A percentile compares a stretch with the other conserved stretches of the same genome.
Conservation (phyloP, 1,140 invertebrate genomes). For the Delia radicum region DNA sequence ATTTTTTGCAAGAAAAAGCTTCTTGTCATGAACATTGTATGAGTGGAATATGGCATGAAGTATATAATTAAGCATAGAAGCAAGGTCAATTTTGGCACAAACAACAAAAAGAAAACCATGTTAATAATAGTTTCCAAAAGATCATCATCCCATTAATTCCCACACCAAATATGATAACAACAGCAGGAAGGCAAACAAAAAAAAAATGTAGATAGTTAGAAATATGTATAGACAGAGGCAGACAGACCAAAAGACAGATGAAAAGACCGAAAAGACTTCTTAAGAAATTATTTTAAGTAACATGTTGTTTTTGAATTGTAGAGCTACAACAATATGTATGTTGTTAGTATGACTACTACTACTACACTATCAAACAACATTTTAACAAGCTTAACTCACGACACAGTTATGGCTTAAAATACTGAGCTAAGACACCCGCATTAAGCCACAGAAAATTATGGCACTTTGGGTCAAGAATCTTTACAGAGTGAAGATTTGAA, state of each 20-base stretch:
- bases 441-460: background rate
- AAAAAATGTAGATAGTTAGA: background rate
- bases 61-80: background rate
- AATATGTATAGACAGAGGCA: background rate
- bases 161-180: background rate
- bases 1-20: background rate
- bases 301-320: background rate
- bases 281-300: background rate
- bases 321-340: too few relatives aligned
- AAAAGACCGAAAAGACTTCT: background rate
- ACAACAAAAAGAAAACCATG: slow-evolving; percentile 5
- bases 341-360: slow-evolving; percentile 3
- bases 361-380: background rate
- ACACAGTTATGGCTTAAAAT: background rate
- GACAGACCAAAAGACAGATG: background rate
- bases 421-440: slow-evolving; percentile 9
- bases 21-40: background rate
- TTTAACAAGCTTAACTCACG: slow-evolving; percentile 15
- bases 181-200: background rate
- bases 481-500: too few relatives aligned
- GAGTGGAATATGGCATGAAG: background rate
- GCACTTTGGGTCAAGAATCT: too few relatives aligned
- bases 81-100: slow-evolving; percentile 10
- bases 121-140: background rate
- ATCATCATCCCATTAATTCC: slow-evolving; percentile 12